Base-by-base conservation (phyloP, 2,113 vertebrate species). In the Dipodomys stephensi region DNA sequence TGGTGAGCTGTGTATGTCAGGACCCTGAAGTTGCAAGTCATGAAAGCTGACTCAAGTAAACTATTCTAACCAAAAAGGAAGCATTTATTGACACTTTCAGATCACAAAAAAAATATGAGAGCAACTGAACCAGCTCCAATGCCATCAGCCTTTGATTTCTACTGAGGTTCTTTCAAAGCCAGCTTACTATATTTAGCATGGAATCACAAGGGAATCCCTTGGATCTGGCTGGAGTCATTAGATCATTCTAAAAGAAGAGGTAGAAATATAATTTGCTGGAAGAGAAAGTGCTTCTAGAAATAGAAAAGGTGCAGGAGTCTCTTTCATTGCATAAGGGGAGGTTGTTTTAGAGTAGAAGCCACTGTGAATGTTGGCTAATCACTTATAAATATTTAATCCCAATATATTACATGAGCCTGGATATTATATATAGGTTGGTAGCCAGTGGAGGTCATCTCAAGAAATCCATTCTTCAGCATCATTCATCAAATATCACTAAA, bases 21-120 rank as follows among this genome's bases (percentile, higher is more conserved):
- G 77, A 69, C 35, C 69, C 46, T 60, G 44, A 49, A 22, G 22
- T 46, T 89, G 46, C 77, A 92, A 78, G 67, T 89, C 88, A 89
- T 64, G 92, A 89, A 95, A 96, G 64, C 60, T 83, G 85, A 79
- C 30, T 93, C 76, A 89, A 83, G 64, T 35, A 46, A 73, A 71
- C 12, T 86, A 39, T 78, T 32, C 64, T 78, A 46, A 46, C 39
- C 39, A 86, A 91, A 85, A n/a, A 74, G 44, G 30, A 91, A 64
- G 72, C 27, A 78, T 65, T 72, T 57, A 83, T 28, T 53, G 64
- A 79, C 32, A 78, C 2, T 19, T 23, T 86, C 57, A 78, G 46
- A 30, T 46, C 65, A 44, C 57, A 78, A 71, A 89, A 89, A 35
- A 12, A 32, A 49, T 18, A 5, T 5, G 76, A 57, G 65, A 68